These are phyloP conservation scores for Petaurus breviceps DNA, from an alignment of 2,113 vertebrate genomes.

Conservation along the genomic window DNA sequence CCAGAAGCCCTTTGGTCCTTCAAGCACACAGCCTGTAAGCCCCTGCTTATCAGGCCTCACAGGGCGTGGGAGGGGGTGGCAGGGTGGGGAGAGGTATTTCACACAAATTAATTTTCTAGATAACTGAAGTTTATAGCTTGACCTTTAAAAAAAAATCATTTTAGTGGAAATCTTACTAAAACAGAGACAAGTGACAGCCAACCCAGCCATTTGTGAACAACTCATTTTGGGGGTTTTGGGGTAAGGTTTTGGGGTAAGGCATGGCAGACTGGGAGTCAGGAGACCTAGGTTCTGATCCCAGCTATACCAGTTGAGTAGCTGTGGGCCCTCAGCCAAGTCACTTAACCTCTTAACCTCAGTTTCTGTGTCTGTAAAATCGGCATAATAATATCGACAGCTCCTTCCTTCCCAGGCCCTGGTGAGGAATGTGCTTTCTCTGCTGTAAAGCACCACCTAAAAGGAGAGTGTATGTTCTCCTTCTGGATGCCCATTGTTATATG, in stretches of 20 bases:
- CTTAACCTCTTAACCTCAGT: conserved; percentile 1
- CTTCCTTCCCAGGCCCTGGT: background rate
- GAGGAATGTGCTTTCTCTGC: background rate
- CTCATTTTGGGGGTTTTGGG: background rate
- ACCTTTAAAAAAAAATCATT: background rate
- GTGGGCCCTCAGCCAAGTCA: background rate
- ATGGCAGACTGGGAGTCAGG: background rate
- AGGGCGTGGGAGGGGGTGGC: background rate
- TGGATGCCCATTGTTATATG: background rate
- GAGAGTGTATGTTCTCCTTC: background rate
- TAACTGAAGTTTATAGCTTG: background rate
- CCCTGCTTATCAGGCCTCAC: background rate
- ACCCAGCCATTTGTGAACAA: background rate
- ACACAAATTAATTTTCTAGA: background rate
- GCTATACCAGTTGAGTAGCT: background rate
- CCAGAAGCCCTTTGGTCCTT: background rate
- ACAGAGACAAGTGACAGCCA: background rate
- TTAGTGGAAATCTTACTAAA: conserved; percentile 29
- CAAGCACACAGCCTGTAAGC: background rate
- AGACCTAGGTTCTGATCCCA: background rate
- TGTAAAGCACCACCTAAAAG: background rate
- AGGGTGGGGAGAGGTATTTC: background rate
- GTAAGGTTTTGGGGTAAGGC: background rate
- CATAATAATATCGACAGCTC: background rate
- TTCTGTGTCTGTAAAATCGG: conserved; percentile 31